Percentiles rank a stretch among this genome's conserved stretches.
These are phyloP conservation scores for Oxygymnocypris stewartii DNA, from an alignment of 2,113 vertebrate genomes.

Conservation along the genomic window DNA sequence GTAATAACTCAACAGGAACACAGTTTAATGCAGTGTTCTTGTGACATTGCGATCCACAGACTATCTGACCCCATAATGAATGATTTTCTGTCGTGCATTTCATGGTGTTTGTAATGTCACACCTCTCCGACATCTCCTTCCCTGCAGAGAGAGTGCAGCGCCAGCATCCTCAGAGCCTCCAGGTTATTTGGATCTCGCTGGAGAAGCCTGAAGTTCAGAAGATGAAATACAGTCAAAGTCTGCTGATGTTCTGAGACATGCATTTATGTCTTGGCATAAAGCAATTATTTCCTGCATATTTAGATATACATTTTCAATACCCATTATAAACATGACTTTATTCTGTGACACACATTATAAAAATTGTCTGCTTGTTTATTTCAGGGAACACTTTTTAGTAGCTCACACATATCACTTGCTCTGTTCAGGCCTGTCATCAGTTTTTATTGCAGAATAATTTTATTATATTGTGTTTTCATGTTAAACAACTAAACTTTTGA, in stretches of 20 bases:
- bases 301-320: neutral
- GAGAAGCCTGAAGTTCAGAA: constrained; percentile 76
- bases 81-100: neutral
- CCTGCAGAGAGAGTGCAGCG: constrained; percentile 86
- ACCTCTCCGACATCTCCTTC: constrained; percentile 88
- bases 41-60: neutral
- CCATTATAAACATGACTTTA: neutral
- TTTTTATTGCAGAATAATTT: neutral
- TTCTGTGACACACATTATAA: neutral
- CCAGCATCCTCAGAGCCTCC: constrained; percentile 88
- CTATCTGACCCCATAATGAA: neutral
- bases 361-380: neutral
- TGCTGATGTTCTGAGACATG: neutral
- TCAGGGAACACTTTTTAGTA: neutral
- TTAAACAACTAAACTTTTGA: neutral
- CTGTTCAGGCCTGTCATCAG: neutral
- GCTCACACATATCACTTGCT: neutral
- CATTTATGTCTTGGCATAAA: neutral
- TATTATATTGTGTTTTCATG: neutral
- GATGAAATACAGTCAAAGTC: neutral
- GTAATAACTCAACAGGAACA: neutral
- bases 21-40: neutral
- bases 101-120: constrained; percentile 45
- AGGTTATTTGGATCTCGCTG: constrained; percentile 88
- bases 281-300: neutral